Base-by-base conservation (phyloP, 2,888 invertebrate species). In the Drepana falcataria region DNA sequence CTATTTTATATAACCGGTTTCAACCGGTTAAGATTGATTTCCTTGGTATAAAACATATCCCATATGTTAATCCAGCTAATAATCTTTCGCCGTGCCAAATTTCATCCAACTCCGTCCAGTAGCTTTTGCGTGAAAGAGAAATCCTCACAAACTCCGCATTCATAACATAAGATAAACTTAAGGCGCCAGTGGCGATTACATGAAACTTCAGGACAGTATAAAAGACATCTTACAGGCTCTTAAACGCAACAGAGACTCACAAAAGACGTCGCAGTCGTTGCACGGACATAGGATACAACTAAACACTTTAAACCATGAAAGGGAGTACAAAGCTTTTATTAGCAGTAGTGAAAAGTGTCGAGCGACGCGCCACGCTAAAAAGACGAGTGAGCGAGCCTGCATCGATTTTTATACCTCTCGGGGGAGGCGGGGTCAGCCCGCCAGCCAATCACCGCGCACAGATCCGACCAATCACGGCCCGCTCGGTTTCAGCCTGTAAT, bases 361-460 rank as follows among this genome's bases (percentile, higher is more conserved):
- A 67, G 63, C 72, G 83, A 75, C 79, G 83, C 84, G 82, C 71
- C 80, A 78, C 63, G 65, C 77, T 80, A 87, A 87, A 88, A 91
- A 85, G 85, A 88, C 76, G 71, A 78, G 63, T 70, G 62, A 57
- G 62, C 68, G 66, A 63, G 64, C 68, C 74, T 72, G 83, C 89
- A 91, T 91, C 86, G 91, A 91, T 91, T 91, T 91, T 91, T 90
- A 89, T 90, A 87, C 79, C 83, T 83, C 81, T 78, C 69, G 61
- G 77, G 70, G 87, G 74, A 69, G 89, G 89, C 86, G 87, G 88
- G 86, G 87, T 86, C 81, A 78, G 65, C 56, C 79, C 77, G 77
- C 68, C 77, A 67, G 86, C 89, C 89, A 89, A 89, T 88, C 86
- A 80, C 77, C 60, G 78, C 81, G 85, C 83, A 85, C 86, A 81